These are phyloP conservation scores for Plectrocnemia conspersa DNA, from an alignment of 1,140 invertebrate species.

Conservation along the genomic window DNA sequence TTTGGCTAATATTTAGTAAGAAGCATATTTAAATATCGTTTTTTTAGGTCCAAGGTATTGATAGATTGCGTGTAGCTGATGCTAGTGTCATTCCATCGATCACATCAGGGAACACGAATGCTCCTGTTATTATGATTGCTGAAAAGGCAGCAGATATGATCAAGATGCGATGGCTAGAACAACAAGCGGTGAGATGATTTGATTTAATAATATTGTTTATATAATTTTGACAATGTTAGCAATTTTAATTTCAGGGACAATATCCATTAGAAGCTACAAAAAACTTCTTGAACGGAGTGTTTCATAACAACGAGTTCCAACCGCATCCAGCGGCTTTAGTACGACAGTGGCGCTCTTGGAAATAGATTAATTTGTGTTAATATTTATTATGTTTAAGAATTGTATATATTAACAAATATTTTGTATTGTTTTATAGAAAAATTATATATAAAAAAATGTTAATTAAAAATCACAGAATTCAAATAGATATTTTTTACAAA, in stretches of 20 bases:
- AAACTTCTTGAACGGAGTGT: conserved; percentile 28
- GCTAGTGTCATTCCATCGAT: conserved; percentile 75
- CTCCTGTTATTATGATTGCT: conserved; percentile 78
- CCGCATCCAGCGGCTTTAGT: conserved; percentile 26
- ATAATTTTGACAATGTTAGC: neutral
- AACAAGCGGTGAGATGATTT: conserved; percentile 10
- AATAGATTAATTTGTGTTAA: conserved; percentile 6
- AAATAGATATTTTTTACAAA: too few relatives aligned
- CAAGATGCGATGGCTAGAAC: conserved; percentile 60
- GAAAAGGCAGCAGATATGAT: conserved; percentile 77
- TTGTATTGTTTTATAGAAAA: neutral
- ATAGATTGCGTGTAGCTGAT: conserved; percentile 68
- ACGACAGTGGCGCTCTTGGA: conserved; percentile 33
- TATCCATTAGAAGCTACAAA: conserved; percentile 19
- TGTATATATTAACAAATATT: neutral
- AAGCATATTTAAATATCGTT: neutral
- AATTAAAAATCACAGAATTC: neutral
- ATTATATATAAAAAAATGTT: neutral
- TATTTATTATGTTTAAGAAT: neutral
- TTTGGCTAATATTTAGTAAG: neutral
- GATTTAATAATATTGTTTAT: neutral
- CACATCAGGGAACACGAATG: conserved; percentile 75
- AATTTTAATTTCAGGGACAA: conserved; percentile 19
- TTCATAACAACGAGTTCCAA: conserved; percentile 33
- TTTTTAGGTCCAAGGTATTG: conserved; percentile 61